These are phyloP conservation scores for crab-eating macaque (Macaca fascicularis) DNA, from an alignment of 2,113 vertebrate genomes.

Conservation along the genomic window DNA sequence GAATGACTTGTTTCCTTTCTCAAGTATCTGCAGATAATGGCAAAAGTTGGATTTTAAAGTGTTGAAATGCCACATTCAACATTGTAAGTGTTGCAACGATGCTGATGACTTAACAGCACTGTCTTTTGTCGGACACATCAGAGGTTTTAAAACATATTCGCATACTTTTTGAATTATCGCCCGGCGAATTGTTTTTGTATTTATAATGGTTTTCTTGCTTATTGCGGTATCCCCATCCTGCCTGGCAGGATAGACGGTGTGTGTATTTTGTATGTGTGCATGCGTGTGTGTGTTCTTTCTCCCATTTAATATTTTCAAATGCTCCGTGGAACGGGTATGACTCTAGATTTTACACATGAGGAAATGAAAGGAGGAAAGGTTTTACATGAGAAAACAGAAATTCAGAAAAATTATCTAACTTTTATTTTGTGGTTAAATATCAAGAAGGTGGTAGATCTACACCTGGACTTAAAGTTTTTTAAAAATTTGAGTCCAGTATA, in stretches of 20 bases:
- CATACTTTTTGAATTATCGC: background rate
- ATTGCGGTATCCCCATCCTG: background rate
- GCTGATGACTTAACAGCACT: background rate
- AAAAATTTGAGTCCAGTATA: background rate
- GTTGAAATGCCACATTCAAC: background rate
- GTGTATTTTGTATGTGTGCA: accelerated
- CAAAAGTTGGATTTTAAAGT: background rate
- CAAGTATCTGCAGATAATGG: background rate
- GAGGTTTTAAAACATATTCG: background rate
- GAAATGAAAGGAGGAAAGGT: background rate
- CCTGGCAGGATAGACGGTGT: background rate
- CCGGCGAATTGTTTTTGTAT: no score
- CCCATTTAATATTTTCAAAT: background rate
- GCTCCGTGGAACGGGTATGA: no score
- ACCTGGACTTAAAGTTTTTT: background rate
- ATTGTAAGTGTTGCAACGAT: background rate
- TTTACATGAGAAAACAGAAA: background rate
- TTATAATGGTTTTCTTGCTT: background rate
- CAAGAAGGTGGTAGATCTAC: background rate
- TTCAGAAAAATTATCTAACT: background rate
- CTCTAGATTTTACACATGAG: background rate
- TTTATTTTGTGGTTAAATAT: background rate
- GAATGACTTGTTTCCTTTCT: constrained; percentile 8
- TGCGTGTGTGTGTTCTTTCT: background rate
- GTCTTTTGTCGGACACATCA: background rate